Base-by-base conservation (phyloP, 1,140 invertebrate species). In the Conus ventricosus region DNA sequence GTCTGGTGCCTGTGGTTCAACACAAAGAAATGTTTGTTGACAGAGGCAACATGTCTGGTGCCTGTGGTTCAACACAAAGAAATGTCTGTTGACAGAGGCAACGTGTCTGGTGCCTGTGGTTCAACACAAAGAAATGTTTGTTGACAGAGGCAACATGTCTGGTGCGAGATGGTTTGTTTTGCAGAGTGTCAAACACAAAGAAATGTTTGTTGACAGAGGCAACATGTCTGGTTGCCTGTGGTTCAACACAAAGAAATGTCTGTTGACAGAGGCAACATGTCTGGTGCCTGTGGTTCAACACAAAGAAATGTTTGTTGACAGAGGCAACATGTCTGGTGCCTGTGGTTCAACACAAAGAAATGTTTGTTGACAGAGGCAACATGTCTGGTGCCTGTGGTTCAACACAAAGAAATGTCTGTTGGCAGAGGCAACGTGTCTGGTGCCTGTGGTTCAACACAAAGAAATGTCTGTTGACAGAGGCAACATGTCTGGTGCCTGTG, bases 201-300 rank as follows among this genome's bases (percentile, higher is more conserved):
- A 39, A 63, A 67, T 15, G 23, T 10, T 15, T 23, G 76, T 84
- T 88, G 81, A 53, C 86, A 91, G 90, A 60, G n/a, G 90, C 88
- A 6, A 85, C 76, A 11, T 91, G 90, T 86, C 84, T 71, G 7
- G n/a, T n/a, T 55, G 53, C 88, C 82, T 20, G 54, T 25, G 11
- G 53, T 85, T 15, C 13, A n/a, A n/a, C n/a, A n/a, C n/a, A n/a
- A n/a, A n/a, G n/a, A n/a, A 51, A 67, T 15, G 23, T 10, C 15
- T 23, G 76, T 84, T 88, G 81, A 53, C 86, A 91, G 90, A 60
- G n/a, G 90, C 88, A 6, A 85, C 76, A 11, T 91, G 90, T 86
- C 84, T 71, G 7, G n/a, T 55, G 53, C 88, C 82, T 20, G 54
- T 25, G 11, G 53, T 85, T 15, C 13, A n/a, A n/a, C n/a, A n/a